Base-by-base conservation (phyloP, 2,888 invertebrate species). In the Taphrorychus bicolor region DNA sequence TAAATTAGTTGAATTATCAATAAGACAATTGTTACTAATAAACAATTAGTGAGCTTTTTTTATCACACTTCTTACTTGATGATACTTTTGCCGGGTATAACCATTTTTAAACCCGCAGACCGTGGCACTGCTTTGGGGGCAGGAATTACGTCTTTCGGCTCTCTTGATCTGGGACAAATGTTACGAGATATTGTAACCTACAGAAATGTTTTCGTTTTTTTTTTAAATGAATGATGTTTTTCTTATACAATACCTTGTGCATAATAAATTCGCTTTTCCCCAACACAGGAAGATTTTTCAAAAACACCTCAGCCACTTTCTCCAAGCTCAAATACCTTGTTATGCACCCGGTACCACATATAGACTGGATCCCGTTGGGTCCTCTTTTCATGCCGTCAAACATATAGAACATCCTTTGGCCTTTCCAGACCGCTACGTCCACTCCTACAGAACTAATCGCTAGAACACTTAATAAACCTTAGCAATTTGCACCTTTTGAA, bases 301-400 rank as follows among this genome's bases (percentile, higher is more conserved):
- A 24, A 41, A 81, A 80, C 2, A 79, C 72, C 4, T 78, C 73
- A 2, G 75, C 74, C 18, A 83, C 21, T 19, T 73, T 65, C 0
- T 76, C 76, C 0, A 80, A 3, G 5, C 79, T 72, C 11, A 75
- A 53, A 66, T 78, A 83, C 18, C 83, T 76, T 1, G 80, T 80
- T 3, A 84, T 72, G 66, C 82, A 82, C 3, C 82, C 81, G 5
- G 79, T 76, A 3, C 84, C 84, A 52, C 76, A 78, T 2, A 73
- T 71, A 5, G 77, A 76, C 21, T 71, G 49, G 1, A 74, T 21
- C 0, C 84, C 84, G 54, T 75, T 78, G 0, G 84, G 82, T 16
- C 83, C 82, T 16, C 83, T 77, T 19, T 83, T 82, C 67, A 83
- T 79, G 0, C 84, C 80, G 72, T 85, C 84, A 69, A 83, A 85